Percentiles rank a stretch among this genome's conserved stretches.
phyloP scores from a whole-genome alignment of 2,888 invertebrate genomes.

The Drosophila mimica region DNA sequence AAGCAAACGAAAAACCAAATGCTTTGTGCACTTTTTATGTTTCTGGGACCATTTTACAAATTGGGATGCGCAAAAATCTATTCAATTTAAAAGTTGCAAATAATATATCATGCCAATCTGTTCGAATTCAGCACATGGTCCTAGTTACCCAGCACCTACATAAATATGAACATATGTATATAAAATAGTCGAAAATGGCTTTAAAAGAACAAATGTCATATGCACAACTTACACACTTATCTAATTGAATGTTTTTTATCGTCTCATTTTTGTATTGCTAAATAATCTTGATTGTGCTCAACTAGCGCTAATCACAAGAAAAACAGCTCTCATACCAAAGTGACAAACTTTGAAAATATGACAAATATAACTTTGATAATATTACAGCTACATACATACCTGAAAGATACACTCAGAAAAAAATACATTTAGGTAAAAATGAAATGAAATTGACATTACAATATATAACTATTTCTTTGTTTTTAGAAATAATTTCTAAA shows the following conservation, averaged over 20 bases:
- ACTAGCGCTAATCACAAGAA: background rate
- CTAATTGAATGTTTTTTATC: slow-evolving; percentile 4
- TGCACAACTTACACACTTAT: background rate
- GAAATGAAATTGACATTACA: background rate
- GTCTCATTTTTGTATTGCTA: background rate
- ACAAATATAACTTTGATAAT: slow-evolving; percentile 9
- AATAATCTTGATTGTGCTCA: slow-evolving; percentile 1
- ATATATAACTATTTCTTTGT: background rate
- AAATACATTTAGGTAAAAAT: background rate
- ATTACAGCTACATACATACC: background rate
- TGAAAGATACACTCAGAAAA: background rate
- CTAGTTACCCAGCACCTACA: background rate
- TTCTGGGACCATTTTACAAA: slow-evolving; percentile 27
- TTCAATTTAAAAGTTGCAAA: slow-evolving; percentile 50
- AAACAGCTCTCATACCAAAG: background rate
- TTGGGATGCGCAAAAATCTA: slow-evolving; percentile 30
- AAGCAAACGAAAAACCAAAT: slow-evolving; percentile 51
- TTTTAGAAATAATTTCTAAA: background rate
- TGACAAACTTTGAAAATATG: slow-evolving; percentile 9
- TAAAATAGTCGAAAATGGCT: background rate
- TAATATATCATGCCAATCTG: background rate
- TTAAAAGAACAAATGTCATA: background rate
- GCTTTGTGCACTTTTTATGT: slow-evolving; percentile 56
- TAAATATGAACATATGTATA: background rate
- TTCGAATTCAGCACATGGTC: background rate